These are phyloP conservation scores for Patiria miniata DNA, from an alignment of 35 echinoderm and acorn worm species.

Conservation along the genomic window DNA sequence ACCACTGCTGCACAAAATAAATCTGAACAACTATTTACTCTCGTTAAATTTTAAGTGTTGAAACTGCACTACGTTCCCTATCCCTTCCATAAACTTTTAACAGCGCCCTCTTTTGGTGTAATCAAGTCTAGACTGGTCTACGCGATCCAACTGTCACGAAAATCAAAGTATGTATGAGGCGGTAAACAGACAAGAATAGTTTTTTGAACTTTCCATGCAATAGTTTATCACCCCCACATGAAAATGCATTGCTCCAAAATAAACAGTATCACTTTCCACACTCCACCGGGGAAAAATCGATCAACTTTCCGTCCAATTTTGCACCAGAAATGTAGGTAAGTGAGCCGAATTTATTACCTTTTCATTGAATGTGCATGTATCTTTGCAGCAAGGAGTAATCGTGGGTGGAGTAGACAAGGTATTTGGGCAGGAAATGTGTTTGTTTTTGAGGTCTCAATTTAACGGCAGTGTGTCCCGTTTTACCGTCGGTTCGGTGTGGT, in stretches of 20 bases:
- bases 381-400: no score
- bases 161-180: background rate
- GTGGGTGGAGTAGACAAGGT: no score
- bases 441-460: no score
- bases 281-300: background rate
- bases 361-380: no score
- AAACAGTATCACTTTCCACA: background rate
- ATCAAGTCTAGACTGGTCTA: background rate
- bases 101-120: background rate
- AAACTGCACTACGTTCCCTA: background rate
- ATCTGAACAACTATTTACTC: background rate
- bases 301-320: slow-evolving; percentile 2
- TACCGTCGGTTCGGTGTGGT: no score
- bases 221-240: background rate
- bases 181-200: background rate
- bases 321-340: slow-evolving; percentile 3
- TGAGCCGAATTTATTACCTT: background rate
- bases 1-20: background rate
- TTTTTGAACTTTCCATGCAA: background rate
- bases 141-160: background rate
- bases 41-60: background rate
- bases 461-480: no score
- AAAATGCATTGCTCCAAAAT: background rate
- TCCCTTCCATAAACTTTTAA: no score
- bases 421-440: no score